phyloP scores from a whole-genome alignment of 2,888 invertebrate species.

The Andrena bicolor region DNA sequence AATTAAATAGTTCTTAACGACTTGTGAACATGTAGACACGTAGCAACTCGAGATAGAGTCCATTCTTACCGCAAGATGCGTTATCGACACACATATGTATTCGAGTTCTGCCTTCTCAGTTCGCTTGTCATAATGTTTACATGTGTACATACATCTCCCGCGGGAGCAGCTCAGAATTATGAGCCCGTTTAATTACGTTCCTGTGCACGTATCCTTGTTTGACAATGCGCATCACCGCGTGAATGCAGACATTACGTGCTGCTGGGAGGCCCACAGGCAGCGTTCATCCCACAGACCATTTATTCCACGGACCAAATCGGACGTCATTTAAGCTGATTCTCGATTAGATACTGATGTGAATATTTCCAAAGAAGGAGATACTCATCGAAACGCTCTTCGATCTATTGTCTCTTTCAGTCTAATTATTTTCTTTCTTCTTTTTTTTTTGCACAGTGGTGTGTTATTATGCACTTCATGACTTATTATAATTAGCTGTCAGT shows the following conservation, averaged over 20 bases:
- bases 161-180: slow-evolving; percentile 28
- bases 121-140: slow-evolving; percentile 30
- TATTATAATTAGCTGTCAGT: too few relatives aligned
- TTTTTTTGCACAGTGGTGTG: too few relatives aligned
- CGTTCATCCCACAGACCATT: not conserved
- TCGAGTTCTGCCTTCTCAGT: slow-evolving; percentile 1
- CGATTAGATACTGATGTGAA: too few relatives aligned
- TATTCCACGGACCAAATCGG: slow-evolving; percentile 1
- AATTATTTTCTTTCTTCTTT: too few relatives aligned
- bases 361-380: too few relatives aligned
- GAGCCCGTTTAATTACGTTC: slow-evolving; percentile 32
- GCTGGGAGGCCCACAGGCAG: not conserved
- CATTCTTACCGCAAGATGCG: not conserved
- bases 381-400: too few relatives aligned
- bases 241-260: slow-evolving; percentile 12
- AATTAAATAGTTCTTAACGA: slow-evolving; percentile 9
- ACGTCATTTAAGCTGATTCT: not conserved
- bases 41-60: not conserved
- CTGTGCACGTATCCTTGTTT: slow-evolving; percentile 21
- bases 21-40: not conserved
- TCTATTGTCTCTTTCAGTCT: too few relatives aligned
- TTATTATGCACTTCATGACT: too few relatives aligned
- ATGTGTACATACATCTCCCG: slow-evolving; percentile 3
- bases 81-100: slow-evolving; percentile 10
- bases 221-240: slow-evolving; percentile 16